phyloP scores from a whole-genome alignment of 2,797 vertebrate species.

The Poliocrania exsul region DNA sequence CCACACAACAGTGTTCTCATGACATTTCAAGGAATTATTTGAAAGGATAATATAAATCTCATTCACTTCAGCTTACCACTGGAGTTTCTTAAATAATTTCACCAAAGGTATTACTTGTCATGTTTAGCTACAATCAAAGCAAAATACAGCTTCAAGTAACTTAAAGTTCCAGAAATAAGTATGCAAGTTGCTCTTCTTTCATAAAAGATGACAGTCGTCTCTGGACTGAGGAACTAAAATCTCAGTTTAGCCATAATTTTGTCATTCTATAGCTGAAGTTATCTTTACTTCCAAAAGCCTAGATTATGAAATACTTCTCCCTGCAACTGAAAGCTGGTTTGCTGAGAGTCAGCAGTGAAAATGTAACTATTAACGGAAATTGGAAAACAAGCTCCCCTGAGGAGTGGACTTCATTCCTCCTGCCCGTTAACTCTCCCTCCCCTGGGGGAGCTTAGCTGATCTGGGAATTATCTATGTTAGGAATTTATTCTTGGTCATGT shows the following conservation, averaged over 20 bases:
- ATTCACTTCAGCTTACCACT: background rate
- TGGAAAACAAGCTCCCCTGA: background rate
- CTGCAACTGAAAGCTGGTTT: background rate
- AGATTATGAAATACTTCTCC: background rate
- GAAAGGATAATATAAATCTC: background rate
- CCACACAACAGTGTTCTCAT: background rate
- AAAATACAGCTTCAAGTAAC: background rate
- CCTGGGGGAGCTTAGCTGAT: background rate
- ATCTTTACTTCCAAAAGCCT: background rate
- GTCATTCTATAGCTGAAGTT: background rate
- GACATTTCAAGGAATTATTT: background rate
- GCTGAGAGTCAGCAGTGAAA: background rate
- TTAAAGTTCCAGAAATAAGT: background rate
- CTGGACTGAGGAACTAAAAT: background rate
- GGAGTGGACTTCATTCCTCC: background rate
- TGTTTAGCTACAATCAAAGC: background rate
- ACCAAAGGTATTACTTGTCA: background rate
- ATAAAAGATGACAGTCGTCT: background rate
- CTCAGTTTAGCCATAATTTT: background rate
- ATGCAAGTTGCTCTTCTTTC: background rate
- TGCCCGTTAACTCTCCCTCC: background rate
- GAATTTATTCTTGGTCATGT: background rate
- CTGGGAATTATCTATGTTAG: conserved; percentile 13
- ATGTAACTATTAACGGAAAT: background rate
- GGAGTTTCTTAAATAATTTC: background rate